Evolutionary conservation across 2,113 vertebrate species (phyloP).

Genomic region (Cyrtonyx montezumae): DNA sequence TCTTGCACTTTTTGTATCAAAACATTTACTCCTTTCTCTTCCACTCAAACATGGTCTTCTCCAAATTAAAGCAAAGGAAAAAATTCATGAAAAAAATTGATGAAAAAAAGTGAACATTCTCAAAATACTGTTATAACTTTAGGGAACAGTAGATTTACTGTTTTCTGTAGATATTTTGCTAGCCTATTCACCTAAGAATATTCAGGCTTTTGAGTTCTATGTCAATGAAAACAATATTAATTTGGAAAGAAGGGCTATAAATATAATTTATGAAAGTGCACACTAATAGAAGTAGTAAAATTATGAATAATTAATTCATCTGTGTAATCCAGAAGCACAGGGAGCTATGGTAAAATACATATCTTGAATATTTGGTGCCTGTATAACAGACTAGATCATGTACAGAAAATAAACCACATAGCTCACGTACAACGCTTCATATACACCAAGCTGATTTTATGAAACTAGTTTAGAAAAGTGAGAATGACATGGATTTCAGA

Average conservation of each 20-base stretch:
- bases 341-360: neutral
- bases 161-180: neutral
- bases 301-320: neutral
- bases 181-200: neutral
- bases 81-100: too few relatives aligned
- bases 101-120: rapidly evolving
- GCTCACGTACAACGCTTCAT: neutral
- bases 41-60: neutral
- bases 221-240: neutral
- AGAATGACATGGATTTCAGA: neutral
- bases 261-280: neutral
- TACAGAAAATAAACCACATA: neutral
- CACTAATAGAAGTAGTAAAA: neutral
- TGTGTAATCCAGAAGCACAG: neutral
- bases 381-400: neutral
- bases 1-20: neutral
- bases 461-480: neutral
- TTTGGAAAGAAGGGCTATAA: neutral
- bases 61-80: neutral
- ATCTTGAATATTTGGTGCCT: neutral
- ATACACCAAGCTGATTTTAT: neutral
- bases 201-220: neutral
- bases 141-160: neutral
- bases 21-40: neutral
- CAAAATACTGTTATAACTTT: neutral